Evolutionary conservation across 2,797 vertebrate species (phyloP).

Genomic region (Pyrrhura leucotis): DNA sequence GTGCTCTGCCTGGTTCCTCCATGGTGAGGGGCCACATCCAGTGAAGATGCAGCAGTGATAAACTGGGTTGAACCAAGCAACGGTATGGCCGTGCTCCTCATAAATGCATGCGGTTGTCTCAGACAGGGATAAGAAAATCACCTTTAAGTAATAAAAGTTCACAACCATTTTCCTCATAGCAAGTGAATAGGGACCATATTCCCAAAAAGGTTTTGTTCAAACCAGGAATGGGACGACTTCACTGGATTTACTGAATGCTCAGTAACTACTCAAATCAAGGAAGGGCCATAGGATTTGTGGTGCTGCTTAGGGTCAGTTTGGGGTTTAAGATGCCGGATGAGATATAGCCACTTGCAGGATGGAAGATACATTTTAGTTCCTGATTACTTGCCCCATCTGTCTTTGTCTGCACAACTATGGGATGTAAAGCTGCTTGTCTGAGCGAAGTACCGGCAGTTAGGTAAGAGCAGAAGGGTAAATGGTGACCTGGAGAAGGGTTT

Average conservation of each 20-base stretch:
- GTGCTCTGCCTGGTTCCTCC: not conserved
- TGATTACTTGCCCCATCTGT: not conserved
- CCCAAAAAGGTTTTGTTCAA: not conserved
- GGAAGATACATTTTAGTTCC: accelerated
- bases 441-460: not conserved
- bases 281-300: not conserved
- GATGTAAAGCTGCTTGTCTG: not conserved
- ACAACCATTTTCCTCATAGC: not conserved
- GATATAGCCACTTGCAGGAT: not conserved
- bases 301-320: not conserved
- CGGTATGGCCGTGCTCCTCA: not conserved
- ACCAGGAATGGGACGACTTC: not conserved
- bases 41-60: not conserved
- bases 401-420: not conserved
- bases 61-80: not conserved
- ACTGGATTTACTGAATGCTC: not conserved
- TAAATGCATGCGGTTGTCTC: accelerated
- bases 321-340: not conserved
- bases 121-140: not conserved
- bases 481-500: not conserved
- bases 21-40: not conserved
- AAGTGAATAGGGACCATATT: not conserved
- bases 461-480: not conserved
- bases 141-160: not conserved
- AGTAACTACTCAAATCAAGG: not conserved